Conservation (phyloP, 2,113 vertebrate genomes). For the Uria lomvia region DNA sequence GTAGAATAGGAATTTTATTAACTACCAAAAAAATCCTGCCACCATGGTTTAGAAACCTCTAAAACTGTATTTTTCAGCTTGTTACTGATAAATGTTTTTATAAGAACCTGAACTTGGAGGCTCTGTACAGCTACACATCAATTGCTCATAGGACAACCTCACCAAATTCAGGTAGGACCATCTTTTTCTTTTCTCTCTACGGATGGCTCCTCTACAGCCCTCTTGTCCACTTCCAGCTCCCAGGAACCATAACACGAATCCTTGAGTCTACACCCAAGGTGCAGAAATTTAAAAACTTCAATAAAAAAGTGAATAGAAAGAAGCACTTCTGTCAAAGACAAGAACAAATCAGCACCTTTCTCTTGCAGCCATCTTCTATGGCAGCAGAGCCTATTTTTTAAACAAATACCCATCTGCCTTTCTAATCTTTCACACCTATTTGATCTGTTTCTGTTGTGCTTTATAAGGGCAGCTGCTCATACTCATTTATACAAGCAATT, state of each 20-base stretch:
- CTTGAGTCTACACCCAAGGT: background rate
- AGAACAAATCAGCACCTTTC: background rate
- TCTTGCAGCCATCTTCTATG: background rate
- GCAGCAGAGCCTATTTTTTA: background rate
- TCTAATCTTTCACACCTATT: background rate
- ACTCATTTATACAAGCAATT: background rate
- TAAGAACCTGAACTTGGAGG: background rate
- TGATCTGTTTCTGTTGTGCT: background rate
- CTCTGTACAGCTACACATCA: background rate
- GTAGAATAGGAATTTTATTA: background rate
- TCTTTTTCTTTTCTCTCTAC: background rate
- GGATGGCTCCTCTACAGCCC: fast-evolving
- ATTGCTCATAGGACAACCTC: background rate
- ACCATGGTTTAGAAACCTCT: background rate
- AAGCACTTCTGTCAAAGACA: background rate
- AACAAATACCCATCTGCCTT: background rate
- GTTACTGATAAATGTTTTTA: background rate
- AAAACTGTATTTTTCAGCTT: background rate
- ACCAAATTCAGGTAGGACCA: background rate
- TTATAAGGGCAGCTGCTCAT: slow-evolving; percentile 1
- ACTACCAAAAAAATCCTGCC: background rate
- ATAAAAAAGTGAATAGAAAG: background rate
- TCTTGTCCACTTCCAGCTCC: background rate
- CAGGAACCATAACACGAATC: background rate
- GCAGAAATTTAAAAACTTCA: background rate